These are phyloP conservation scores for Aix galericulata DNA, from an alignment of 2,113 vertebrate species.

Conservation along the genomic window DNA sequence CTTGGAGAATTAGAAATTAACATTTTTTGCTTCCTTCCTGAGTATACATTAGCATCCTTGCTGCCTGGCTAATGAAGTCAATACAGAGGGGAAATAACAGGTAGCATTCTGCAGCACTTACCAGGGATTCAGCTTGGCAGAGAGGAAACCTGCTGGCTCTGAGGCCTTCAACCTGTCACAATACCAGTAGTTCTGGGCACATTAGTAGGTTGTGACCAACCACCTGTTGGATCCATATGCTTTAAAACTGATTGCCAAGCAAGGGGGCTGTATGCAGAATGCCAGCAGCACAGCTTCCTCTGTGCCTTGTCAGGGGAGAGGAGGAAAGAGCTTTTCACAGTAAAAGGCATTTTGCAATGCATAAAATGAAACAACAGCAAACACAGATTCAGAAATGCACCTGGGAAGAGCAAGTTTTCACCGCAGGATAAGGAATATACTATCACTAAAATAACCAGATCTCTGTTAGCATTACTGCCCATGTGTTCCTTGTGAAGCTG, in stretches of 20 bases:
- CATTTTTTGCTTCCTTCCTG: not conserved
- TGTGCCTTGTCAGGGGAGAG: not conserved
- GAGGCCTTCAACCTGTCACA: not conserved
- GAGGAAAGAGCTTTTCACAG: not conserved
- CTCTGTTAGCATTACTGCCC: not conserved
- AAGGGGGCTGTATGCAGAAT: not conserved
- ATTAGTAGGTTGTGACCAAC: constrained; percentile 15
- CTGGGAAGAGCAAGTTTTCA: not conserved
- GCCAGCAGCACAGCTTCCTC: not conserved
- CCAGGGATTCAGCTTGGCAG: not conserved
- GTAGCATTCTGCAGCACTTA: not conserved
- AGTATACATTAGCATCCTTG: not conserved
- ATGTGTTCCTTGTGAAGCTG: not conserved
- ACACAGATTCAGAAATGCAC: not conserved
- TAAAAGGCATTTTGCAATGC: not conserved
- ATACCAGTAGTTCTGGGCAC: not conserved
- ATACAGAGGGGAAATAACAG: not conserved
- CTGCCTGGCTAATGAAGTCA: not conserved
- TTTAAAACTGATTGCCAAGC: constrained; percentile 38
- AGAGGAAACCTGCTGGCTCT: not conserved
- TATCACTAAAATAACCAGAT: not conserved
- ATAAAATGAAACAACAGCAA: not conserved
- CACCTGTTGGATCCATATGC: constrained; percentile 50
- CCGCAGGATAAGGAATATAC: not conserved
- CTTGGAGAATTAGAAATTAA: not conserved